phyloP scores from a whole-genome alignment of 2,113 vertebrate species.

The Lethenteron camtschaticum region DNA sequence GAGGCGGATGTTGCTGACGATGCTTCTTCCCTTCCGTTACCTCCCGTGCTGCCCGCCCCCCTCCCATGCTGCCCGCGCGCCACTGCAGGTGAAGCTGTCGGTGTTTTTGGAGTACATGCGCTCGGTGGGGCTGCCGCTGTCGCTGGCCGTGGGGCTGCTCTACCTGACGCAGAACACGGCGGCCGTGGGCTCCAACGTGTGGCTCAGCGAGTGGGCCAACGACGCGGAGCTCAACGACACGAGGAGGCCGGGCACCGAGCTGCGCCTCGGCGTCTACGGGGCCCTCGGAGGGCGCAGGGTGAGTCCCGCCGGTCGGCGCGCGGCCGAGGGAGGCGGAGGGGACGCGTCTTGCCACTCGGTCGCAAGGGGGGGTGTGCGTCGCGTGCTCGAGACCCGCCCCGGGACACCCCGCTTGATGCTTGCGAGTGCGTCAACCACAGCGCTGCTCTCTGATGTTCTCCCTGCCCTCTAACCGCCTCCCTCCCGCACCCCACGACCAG shows the following conservation, averaged over 20 bases:
- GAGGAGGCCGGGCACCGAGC: constrained; percentile 28
- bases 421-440: too few species aligned
- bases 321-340: too few species aligned
- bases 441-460: too few species aligned
- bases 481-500: constrained; percentile 17
- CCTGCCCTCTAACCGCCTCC: too few species aligned
- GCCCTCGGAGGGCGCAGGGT: constrained; percentile 60
- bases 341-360: too few species aligned
- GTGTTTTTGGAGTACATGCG: constrained; percentile 82
- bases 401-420: too few species aligned
- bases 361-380: too few species aligned
- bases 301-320: constrained; percentile 8
- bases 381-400: too few species aligned
- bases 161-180: constrained; percentile 50
- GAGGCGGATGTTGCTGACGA: too few species aligned
- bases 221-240: constrained; percentile 68
- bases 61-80: background rate
- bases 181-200: constrained; percentile 64
- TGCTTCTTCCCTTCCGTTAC: too few species aligned
- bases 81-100: constrained; percentile 42
- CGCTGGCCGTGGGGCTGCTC: constrained; percentile 44
- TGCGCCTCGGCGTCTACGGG: constrained; percentile 61
- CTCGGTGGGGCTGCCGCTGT: constrained; percentile 50
- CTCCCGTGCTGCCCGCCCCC: background rate
- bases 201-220: constrained; percentile 86